phyloP scores from a whole-genome alignment of 1,140 invertebrate species.

The Drosophila kurseongensis region DNA sequence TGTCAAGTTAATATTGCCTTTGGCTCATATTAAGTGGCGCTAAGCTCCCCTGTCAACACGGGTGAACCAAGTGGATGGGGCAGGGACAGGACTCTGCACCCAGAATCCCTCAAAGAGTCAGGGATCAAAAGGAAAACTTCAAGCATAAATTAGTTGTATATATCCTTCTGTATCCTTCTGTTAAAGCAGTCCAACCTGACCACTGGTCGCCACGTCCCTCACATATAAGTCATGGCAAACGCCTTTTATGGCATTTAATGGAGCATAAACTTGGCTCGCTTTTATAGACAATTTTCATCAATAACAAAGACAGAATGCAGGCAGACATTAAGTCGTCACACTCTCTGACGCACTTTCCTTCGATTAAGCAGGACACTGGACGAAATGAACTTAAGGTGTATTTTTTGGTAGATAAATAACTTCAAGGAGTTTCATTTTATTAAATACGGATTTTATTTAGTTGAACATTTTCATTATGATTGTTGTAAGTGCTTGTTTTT shows the following conservation, averaged over 20 bases:
- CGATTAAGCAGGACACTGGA: conserved; percentile 3
- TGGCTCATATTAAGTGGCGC: conserved; percentile 77
- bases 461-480: no score
- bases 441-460: no score
- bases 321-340: conserved; percentile 50
- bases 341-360: conserved; percentile 17
- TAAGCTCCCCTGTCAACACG: conserved; percentile 73
- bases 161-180: conserved; percentile 17
- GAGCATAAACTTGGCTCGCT: conserved; percentile 60
- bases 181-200: conserved; percentile 32
- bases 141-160: conserved; percentile 60
- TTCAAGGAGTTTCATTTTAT: no score
- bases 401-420: no score
- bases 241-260: conserved; percentile 73
- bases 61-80: not conserved
- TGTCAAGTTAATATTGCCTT: conserved; percentile 73
- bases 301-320: conserved; percentile 55
- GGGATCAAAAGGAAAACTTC: conserved; percentile 55
- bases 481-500: no score
- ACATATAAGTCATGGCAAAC: conserved; percentile 59
- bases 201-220: conserved; percentile 37
- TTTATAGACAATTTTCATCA: conserved; percentile 78
- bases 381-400: not conserved
- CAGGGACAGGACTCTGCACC: not conserved
- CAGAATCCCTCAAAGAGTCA: conserved; percentile 1